Evolutionary conservation across 2,113 vertebrate genomes (phyloP).

Genomic region (Glaucomys volans): DNA sequence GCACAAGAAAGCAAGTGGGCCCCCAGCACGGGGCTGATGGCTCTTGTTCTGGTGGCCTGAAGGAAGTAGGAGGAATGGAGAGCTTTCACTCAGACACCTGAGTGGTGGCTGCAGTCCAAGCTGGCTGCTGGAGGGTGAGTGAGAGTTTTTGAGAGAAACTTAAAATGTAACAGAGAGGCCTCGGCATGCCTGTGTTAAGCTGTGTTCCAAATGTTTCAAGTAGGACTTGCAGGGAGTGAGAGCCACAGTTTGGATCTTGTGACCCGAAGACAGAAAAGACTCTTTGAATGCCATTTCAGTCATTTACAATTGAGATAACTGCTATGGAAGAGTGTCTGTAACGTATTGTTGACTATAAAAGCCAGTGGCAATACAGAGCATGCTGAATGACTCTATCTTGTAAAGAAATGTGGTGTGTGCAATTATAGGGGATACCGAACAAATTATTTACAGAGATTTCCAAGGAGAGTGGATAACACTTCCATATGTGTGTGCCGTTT

Average conservation of each 20-base stretch:
- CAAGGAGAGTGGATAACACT: background rate
- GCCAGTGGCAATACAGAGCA: background rate
- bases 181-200: background rate
- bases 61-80: background rate
- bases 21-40: background rate
- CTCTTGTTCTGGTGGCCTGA: background rate
- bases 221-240: background rate
- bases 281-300: conserved; percentile 19
- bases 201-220: conserved; percentile 43
- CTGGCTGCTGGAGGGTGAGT: background rate
- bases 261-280: conserved; percentile 39
- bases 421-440: background rate
- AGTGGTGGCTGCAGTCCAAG: background rate
- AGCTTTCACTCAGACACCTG: background rate
- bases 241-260: conserved; percentile 3
- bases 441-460: background rate
- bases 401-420: background rate
- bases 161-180: background rate
- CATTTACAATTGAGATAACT: background rate
- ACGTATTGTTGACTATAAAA: background rate
- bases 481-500: background rate
- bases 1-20: background rate
- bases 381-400: background rate
- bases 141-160: conserved; percentile 19
- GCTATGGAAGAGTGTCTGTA: background rate